Percentiles rank a stretch among this genome's conserved stretches.
phyloP scores from a whole-genome alignment of 1,140 invertebrate species.

The Drosophila arizonae region DNA sequence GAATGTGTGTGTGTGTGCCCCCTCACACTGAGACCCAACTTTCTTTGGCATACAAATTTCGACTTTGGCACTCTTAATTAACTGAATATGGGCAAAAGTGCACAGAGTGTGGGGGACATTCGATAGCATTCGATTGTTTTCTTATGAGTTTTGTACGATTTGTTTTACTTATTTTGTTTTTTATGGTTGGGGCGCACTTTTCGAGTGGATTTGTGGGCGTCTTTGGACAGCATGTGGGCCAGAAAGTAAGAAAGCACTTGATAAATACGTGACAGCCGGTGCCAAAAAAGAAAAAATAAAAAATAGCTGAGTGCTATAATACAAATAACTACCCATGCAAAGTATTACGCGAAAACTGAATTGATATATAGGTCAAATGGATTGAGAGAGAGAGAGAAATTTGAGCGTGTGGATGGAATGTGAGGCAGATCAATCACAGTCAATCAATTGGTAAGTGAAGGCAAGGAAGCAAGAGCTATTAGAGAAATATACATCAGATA shows the following conservation, averaged over 20 bases:
- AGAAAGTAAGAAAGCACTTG: slow-evolving; percentile 67
- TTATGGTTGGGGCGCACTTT: slow-evolving; percentile 9
- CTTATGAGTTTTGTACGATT: slow-evolving; percentile 24
- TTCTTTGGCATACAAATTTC: slow-evolving; percentile 52
- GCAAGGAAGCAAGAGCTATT: too few relatives aligned
- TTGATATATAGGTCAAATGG: neutral
- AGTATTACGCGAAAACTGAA: neutral
- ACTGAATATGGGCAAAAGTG: slow-evolving; percentile 56
- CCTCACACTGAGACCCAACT: slow-evolving; percentile 36
- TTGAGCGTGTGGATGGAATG: too few relatives aligned
- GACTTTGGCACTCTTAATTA: slow-evolving; percentile 65
- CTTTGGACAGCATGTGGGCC: slow-evolving; percentile 55
- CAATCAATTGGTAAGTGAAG: too few relatives aligned
- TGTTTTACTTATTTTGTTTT: slow-evolving; percentile 33
- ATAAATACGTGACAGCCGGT: slow-evolving; percentile 29
- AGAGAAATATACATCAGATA: too few relatives aligned
- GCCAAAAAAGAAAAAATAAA: slow-evolving; percentile 8
- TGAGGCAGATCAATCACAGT: too few relatives aligned
- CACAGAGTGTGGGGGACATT: slow-evolving; percentile 23
- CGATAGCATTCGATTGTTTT: slow-evolving; percentile 29
- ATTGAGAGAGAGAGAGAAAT: neutral
- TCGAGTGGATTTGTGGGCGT: slow-evolving; percentile 41
- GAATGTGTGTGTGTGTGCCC: slow-evolving; percentile 1
- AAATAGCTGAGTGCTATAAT: slow-evolving; percentile 7
- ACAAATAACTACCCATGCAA: slow-evolving; percentile 43